phyloP scores from a whole-genome alignment of 2,797 vertebrate species.

The Pseudomugil tenellus region DNA sequence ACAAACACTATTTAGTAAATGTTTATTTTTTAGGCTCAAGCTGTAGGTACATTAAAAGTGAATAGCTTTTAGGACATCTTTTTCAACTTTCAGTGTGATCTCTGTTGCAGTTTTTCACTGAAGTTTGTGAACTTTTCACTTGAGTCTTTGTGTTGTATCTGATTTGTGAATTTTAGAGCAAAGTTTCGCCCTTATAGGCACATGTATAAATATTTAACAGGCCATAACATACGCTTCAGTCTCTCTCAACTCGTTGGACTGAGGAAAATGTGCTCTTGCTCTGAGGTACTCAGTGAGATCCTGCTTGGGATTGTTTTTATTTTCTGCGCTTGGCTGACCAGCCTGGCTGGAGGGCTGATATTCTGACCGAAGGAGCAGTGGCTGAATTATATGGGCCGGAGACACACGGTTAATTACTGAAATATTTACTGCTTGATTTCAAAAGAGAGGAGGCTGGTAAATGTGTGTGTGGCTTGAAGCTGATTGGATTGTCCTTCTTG shows the following conservation, averaged over 20 bases:
- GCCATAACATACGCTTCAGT: constrained; percentile 49
- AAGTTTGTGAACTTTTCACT: constrained; percentile 45
- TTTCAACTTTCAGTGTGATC: constrained; percentile 37
- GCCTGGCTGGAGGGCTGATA: constrained; percentile 41
- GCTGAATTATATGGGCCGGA: constrained; percentile 49
- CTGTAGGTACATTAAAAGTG: constrained; percentile 6
- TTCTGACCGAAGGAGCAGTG: constrained; percentile 44
- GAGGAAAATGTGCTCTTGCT: constrained; percentile 56
- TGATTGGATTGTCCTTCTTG: constrained; percentile 50
- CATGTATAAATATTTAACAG: constrained; percentile 70
- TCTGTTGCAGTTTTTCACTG: constrained; percentile 40
- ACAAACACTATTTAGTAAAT: constrained; percentile 46
- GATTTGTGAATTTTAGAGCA: constrained; percentile 53
- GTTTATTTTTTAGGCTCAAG: constrained; percentile 39
- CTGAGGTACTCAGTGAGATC: constrained; percentile 44
- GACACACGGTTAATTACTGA: constrained; percentile 51
- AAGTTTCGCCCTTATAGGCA: constrained; percentile 60
- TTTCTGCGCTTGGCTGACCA: constrained; percentile 44
- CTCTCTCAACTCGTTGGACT: constrained; percentile 49
- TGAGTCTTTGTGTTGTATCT: constrained; percentile 50
- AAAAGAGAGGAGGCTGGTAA: constrained; percentile 33
- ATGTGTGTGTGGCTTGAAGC: constrained; percentile 39
- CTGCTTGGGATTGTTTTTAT: constrained; percentile 47
- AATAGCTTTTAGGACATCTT: constrained; percentile 31
- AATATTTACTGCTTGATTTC: constrained; percentile 54